A percentile compares a stretch with the other conserved stretches of the same genome.
Evolutionary conservation across 2,113 vertebrate species (phyloP).

Genomic region (Cygnus atratus): DNA sequence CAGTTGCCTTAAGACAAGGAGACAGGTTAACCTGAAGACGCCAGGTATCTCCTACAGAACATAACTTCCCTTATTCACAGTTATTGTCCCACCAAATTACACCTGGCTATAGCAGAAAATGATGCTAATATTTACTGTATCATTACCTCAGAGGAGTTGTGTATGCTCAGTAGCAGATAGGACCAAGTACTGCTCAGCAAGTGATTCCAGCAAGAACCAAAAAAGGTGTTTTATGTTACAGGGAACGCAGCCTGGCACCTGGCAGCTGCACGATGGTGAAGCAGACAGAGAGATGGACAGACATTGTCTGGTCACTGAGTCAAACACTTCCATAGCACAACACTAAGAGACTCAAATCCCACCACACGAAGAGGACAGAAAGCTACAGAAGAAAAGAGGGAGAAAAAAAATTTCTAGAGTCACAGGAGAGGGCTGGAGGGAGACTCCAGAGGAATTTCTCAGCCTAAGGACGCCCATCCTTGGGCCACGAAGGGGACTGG

Average conservation of each 20-base stretch:
- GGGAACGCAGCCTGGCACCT: background rate
- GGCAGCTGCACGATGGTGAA: background rate
- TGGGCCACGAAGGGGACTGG: background rate
- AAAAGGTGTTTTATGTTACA: background rate
- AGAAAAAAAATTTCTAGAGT: background rate
- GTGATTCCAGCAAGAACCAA: background rate
- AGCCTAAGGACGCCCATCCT: background rate
- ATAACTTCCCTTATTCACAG: fast-evolving
- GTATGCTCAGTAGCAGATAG: background rate
- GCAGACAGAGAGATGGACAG: background rate
- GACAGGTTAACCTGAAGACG: background rate
- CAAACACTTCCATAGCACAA: background rate
- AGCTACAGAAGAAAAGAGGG: background rate
- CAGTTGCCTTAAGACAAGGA: background rate
- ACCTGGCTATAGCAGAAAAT: background rate
- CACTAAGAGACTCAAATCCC: background rate
- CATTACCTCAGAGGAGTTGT: background rate
- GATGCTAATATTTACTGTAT: background rate
- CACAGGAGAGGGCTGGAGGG: background rate
- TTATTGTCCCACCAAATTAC: background rate
- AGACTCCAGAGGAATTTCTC: background rate
- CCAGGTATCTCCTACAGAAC: background rate
- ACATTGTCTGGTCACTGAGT: background rate
- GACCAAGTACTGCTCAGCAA: background rate
- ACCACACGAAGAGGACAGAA: background rate